Conservation (phyloP, 2,797 vertebrate genomes). For the Gymnoscopelus braueri region DNA sequence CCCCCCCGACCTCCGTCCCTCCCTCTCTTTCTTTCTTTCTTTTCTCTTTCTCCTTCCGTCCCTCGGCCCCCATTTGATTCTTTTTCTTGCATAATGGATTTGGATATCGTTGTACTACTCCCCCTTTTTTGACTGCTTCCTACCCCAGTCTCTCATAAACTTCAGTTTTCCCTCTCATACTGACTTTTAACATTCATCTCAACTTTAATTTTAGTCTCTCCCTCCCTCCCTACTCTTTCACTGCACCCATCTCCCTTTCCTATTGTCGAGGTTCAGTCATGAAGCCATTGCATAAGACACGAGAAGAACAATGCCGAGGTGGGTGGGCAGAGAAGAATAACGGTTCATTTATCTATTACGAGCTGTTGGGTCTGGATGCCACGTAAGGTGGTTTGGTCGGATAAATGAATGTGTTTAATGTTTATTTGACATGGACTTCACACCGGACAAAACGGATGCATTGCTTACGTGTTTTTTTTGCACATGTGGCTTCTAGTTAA, state of each 20-base stretch:
- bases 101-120: constrained; percentile 17
- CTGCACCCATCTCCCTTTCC: constrained; percentile 1
- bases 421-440: too few species aligned
- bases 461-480: too few species aligned
- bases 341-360: too few species aligned
- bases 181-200: neutral
- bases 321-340: neutral
- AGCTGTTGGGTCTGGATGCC: too few species aligned
- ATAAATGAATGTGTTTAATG: too few species aligned
- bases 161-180: neutral
- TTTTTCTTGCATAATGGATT: constrained; percentile 41
- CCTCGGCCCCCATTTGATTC: neutral
- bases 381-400: too few species aligned
- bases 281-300: neutral
- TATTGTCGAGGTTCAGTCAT: constrained; percentile 8
- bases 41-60: neutral
- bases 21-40: constrained; percentile 27
- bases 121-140: neutral
- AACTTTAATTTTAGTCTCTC: neutral
- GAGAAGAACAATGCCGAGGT: neutral
- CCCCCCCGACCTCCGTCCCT: neutral
- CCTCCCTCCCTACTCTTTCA: neutral
- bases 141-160: neutral
- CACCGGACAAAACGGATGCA: too few species aligned
- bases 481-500: neutral